phyloP scores from a whole-genome alignment of 2,888 invertebrate genomes.

The Amphipoea oculea region DNA sequence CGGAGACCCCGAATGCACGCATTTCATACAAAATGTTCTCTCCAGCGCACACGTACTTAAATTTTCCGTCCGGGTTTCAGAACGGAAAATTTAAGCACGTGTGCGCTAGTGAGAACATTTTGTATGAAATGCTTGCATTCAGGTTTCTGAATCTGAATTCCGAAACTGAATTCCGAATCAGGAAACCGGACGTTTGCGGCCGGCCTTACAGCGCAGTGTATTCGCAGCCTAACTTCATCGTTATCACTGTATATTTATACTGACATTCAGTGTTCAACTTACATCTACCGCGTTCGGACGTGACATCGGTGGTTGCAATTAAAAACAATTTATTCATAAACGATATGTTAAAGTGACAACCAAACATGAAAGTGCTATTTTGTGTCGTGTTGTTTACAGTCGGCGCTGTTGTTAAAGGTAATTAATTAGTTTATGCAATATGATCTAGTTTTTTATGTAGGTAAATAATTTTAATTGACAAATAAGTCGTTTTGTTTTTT shows the following conservation, averaged over 20 bases:
- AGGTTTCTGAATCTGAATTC: too few species aligned
- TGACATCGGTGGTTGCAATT: neutral
- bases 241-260: slow-evolving; percentile 44
- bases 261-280: slow-evolving; percentile 29
- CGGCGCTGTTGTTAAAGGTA: slow-evolving; percentile 54
- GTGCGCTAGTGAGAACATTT: too few species aligned
- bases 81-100: too few species aligned
- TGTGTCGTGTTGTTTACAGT: slow-evolving; percentile 49
- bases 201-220: slow-evolving; percentile 15
- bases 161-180: too few species aligned
- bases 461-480: neutral
- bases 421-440: neutral
- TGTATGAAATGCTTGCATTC: too few species aligned
- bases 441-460: neutral
- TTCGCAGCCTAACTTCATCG: slow-evolving; percentile 4
- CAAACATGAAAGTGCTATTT: slow-evolving; percentile 65
- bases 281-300: slow-evolving; percentile 26
- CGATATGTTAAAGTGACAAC: slow-evolving; percentile 62
- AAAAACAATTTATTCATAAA: slow-evolving; percentile 9
- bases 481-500: slow-evolving; percentile 1
- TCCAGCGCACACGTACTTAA: too few species aligned
- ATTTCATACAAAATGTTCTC: too few species aligned
- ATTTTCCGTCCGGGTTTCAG: too few species aligned
- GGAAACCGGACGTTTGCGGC: too few species aligned
- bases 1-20: too few species aligned